Evolutionary conservation across 2,888 invertebrate species (phyloP).

Genomic region (Cephus spinipes): DNA sequence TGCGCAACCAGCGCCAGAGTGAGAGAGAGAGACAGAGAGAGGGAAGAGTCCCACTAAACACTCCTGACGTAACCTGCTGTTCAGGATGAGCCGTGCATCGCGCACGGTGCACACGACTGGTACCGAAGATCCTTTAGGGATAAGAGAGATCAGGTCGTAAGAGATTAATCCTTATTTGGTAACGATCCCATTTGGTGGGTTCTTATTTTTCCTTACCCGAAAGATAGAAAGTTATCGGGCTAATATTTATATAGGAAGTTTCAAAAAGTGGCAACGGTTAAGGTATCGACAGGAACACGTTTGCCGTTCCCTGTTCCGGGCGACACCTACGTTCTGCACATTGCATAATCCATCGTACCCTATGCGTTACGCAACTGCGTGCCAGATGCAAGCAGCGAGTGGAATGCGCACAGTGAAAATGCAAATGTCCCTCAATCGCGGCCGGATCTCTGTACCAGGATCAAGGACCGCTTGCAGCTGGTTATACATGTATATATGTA

Average conservation of each 20-base stretch:
- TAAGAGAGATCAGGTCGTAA: neutral
- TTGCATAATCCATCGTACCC: constrained; percentile 28
- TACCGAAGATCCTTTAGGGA: constrained; percentile 14
- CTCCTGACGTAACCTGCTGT: constrained; percentile 44
- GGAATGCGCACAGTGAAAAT: constrained; percentile 30
- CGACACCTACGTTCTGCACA: constrained; percentile 2
- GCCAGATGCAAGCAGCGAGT: constrained; percentile 10
- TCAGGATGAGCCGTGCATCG: neutral
- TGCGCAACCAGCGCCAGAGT: constrained; percentile 33
- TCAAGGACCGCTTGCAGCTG: constrained; percentile 19
- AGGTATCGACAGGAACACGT: neutral
- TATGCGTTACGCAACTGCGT: constrained; percentile 30
- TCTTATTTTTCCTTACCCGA: neutral
- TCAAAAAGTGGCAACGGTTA: neutral
- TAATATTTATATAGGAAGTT: neutral
- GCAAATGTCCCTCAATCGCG: constrained; percentile 22
- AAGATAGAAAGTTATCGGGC: neutral
- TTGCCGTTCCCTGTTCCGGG: neutral
- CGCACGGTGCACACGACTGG: constrained; percentile 25
- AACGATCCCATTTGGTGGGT: neutral
- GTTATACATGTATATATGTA: neutral
- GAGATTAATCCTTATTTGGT: neutral
- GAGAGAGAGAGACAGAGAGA: constrained; percentile 10
- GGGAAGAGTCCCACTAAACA: constrained; percentile 36
- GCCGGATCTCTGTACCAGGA: constrained; percentile 21